Conservation (phyloP, 2,888 invertebrate species). For the Tipula lateralis region DNA sequence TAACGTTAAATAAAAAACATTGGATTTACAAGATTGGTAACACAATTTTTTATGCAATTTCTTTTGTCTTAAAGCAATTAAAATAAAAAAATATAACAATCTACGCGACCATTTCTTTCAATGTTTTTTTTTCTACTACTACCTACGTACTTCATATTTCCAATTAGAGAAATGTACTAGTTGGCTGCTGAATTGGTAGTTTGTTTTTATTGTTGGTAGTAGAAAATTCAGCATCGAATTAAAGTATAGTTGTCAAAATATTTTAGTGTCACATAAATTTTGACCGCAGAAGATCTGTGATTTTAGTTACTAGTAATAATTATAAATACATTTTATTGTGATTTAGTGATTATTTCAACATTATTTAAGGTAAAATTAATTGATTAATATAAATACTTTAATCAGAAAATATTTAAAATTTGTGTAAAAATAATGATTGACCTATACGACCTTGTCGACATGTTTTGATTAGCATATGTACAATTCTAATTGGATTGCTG, state of each 20-base stretch:
- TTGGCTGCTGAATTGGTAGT: neutral
- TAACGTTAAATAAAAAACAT: neutral
- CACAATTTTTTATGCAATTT: neutral
- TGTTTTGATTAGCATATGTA: neutral
- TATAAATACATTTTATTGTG: neutral
- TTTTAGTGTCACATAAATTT: neutral
- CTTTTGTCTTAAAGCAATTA: constrained; percentile 19
- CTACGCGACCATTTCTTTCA: neutral
- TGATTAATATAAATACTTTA: neutral
- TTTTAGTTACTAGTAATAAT: neutral
- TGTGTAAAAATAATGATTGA: neutral
- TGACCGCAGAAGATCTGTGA: neutral
- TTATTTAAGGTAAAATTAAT: neutral
- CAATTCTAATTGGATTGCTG: neutral
- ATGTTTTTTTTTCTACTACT: neutral
- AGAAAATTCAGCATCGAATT: neutral
- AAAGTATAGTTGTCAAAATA: neutral
- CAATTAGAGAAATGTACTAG: neutral
- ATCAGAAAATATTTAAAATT: neutral
- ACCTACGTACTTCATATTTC: neutral
- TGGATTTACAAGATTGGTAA: neutral
- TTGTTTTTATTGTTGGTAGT: neutral
- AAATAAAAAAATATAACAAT: neutral
- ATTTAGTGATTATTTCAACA: neutral
- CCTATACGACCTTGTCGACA: neutral